Evolutionary conservation across 2,113 vertebrate species (phyloP).

Genomic region (Oncorhynchus kisutch): DNA sequence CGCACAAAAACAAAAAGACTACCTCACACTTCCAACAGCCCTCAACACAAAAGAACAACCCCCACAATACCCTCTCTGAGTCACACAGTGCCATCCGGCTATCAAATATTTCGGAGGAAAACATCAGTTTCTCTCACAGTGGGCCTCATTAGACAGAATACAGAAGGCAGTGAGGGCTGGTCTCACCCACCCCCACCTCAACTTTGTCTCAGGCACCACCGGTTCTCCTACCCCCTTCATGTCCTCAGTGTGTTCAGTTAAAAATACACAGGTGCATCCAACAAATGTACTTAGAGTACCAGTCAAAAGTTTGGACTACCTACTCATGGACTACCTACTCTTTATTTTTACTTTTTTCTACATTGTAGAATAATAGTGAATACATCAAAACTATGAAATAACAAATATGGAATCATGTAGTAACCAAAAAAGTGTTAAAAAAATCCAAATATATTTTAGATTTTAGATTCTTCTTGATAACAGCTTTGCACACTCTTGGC

Average conservation of each 20-base stretch:
- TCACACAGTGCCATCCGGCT: slow-evolving; percentile 23
- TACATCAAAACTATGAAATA: too few species aligned
- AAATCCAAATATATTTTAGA: too few species aligned
- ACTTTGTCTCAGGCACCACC: background rate
- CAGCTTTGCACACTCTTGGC: too few species aligned
- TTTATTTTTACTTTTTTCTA: too few species aligned
- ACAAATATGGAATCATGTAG: too few species aligned
- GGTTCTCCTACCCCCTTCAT: background rate
- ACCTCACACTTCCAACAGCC: slow-evolving; percentile 3
- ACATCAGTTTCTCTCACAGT: slow-evolving; percentile 31
- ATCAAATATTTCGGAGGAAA: slow-evolving; percentile 32
- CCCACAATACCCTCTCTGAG: background rate
- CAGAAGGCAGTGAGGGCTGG: background rate
- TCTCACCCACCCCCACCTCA: background rate
- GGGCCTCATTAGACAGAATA: slow-evolving; percentile 41
- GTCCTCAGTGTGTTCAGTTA: background rate
- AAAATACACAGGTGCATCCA: background rate
- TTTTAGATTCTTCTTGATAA: too few species aligned
- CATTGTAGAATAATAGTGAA: too few species aligned
- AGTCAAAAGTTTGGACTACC: too few species aligned
- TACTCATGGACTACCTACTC: too few species aligned
- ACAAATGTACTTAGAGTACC: too few species aligned
- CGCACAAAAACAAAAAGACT: background rate
- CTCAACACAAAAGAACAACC: background rate
- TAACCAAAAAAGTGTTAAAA: too few species aligned